These are phyloP conservation scores for Theodoxus fluviatilis DNA, from an alignment of 2,888 invertebrate species.

Conservation along the genomic window DNA sequence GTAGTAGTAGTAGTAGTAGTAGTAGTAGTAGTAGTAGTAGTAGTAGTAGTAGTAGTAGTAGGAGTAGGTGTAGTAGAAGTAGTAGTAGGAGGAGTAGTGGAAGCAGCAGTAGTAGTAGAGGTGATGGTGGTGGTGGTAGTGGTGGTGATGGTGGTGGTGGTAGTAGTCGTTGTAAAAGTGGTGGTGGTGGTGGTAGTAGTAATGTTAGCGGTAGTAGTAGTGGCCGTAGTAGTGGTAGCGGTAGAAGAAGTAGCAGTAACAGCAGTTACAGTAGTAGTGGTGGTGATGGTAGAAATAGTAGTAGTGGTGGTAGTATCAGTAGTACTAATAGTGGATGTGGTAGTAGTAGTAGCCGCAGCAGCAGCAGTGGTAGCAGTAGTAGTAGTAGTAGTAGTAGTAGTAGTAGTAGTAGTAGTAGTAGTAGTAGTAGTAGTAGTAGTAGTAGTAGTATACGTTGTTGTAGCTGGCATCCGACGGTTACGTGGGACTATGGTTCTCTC, in stretches of 20 bases:
- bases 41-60: slow-evolving; percentile 28
- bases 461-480: too few species aligned
- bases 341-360: slow-evolving; percentile 32
- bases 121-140: slow-evolving; percentile 18
- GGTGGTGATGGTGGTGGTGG: background rate
- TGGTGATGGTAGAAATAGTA: background rate
- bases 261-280: background rate
- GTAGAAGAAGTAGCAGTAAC: background rate
- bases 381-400: slow-evolving; percentile 28
- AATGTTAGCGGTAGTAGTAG: background rate
- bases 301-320: slow-evolving; percentile 3
- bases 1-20: slow-evolving; percentile 28
- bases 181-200: background rate
- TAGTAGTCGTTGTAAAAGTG: background rate
- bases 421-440: too few species aligned
- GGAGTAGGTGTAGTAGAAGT: slow-evolving; percentile 28
- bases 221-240: background rate
- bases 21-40: slow-evolving; percentile 29
- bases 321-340: slow-evolving; percentile 25
- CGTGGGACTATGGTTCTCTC: too few species aligned
- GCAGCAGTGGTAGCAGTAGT: slow-evolving; percentile 32
- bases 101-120: slow-evolving; percentile 26
- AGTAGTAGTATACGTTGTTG: too few species aligned
- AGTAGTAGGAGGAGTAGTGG: slow-evolving; percentile 26
- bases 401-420: slow-evolving; percentile 23